phyloP scores from a whole-genome alignment of 2,797 vertebrate species.

The Xenopus petersii region DNA sequence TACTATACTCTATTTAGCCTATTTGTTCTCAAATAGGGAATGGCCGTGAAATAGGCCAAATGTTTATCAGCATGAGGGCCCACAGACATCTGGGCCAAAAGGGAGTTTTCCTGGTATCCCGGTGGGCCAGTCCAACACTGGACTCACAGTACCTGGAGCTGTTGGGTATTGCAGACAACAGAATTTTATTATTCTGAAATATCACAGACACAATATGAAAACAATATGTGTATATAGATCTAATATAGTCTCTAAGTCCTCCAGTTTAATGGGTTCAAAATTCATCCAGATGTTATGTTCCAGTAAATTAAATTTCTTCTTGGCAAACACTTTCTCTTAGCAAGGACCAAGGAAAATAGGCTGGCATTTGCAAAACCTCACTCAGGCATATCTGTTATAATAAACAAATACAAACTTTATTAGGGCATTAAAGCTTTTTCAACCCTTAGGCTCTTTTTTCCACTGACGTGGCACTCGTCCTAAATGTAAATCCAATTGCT shows the following conservation, averaged over 20 bases:
- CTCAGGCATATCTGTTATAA: conserved; percentile 71
- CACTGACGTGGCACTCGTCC: conserved; percentile 61
- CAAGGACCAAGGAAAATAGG: conserved; percentile 74
- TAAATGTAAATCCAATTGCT: conserved; percentile 55
- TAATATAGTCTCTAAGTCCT: conserved; percentile 19
- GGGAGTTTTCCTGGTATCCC: too few species aligned
- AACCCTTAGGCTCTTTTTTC: conserved; percentile 67
- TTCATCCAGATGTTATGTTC: conserved; percentile 69
- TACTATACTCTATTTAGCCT: too few species aligned
- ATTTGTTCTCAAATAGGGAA: too few species aligned
- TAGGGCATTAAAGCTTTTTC: conserved; percentile 73
- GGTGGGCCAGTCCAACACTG: neutral
- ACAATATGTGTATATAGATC: neutral
- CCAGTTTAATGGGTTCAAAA: conserved; percentile 62
- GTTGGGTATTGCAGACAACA: neutral
- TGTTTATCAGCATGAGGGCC: too few species aligned
- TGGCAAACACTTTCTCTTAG: conserved; percentile 63
- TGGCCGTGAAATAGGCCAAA: too few species aligned
- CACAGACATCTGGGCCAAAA: too few species aligned
- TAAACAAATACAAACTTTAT: conserved; percentile 67
- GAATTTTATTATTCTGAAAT: neutral
- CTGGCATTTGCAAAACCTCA: conserved; percentile 73
- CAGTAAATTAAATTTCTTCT: conserved; percentile 73
- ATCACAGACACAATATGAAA: neutral
- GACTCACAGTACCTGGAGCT: neutral